These are phyloP conservation scores for Aphyosemion australe DNA, from an alignment of 2,113 vertebrate genomes.

Conservation along the genomic window DNA sequence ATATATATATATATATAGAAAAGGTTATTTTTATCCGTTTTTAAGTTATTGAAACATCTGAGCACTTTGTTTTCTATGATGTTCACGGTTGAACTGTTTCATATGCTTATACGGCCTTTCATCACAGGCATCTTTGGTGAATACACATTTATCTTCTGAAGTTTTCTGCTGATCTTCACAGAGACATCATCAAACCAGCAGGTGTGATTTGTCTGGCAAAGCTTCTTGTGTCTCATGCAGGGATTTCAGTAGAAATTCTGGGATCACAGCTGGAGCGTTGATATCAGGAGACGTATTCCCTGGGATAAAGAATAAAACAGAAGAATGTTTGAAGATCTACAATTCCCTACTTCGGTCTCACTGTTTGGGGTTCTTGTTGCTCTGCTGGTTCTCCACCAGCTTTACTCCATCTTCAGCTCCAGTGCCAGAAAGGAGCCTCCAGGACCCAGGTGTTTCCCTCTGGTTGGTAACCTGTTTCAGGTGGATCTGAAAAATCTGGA, in stretches of 20 bases:
- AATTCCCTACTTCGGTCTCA: slow-evolving; percentile 7
- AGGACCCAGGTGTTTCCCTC: slow-evolving; percentile 63
- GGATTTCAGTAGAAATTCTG: too few relatives aligned
- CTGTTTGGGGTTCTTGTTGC: slow-evolving; percentile 15
- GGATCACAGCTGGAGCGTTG: background rate
- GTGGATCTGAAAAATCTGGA: slow-evolving; percentile 13
- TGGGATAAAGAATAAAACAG: background rate
- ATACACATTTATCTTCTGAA: background rate
- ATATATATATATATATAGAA: too few relatives aligned
- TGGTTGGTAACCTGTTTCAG: slow-evolving; percentile 68
- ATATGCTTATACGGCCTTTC: too few relatives aligned
- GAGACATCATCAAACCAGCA: background rate
- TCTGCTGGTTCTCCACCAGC: slow-evolving; percentile 41
- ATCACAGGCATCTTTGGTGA: background rate
- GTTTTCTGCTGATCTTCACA: background rate
- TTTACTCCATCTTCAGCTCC: slow-evolving; percentile 25
- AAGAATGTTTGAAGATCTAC: slow-evolving; percentile 35
- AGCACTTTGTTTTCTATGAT: too few relatives aligned
- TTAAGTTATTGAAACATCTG: too few relatives aligned
- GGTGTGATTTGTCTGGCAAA: background rate
- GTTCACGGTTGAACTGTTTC: too few relatives aligned
- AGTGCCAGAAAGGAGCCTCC: slow-evolving; percentile 49
- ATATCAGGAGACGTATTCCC: background rate
- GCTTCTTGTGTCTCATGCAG: background rate
- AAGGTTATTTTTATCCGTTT: too few relatives aligned